phyloP scores from a whole-genome alignment of 2,113 vertebrate genomes.

The Anseranas semipalmata region DNA sequence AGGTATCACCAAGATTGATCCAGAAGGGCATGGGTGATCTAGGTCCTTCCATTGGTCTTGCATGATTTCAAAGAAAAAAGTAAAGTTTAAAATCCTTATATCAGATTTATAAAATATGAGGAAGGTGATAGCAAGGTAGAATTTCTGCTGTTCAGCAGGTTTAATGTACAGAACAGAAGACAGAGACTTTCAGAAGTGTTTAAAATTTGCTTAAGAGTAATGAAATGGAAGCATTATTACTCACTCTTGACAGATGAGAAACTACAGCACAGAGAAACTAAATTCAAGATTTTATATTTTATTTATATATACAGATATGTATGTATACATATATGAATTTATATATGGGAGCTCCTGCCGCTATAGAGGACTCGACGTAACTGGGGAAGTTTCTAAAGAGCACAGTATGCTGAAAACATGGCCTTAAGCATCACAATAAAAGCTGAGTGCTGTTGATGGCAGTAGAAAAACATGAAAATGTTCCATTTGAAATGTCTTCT shows the following conservation, averaged over 20 bases:
- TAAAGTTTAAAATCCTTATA: not conserved
- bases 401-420: constrained; percentile 47
- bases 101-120: not conserved
- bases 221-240: not conserved
- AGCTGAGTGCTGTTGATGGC: constrained; percentile 48
- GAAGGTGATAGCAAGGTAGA: not conserved
- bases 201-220: not conserved
- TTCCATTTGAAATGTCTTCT: constrained; percentile 48
- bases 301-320: not conserved
- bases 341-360: constrained; percentile 16
- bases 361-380: not conserved
- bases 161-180: not conserved
- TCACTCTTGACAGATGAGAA: not conserved
- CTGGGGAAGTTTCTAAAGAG: constrained; percentile 38
- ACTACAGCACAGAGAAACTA: not conserved
- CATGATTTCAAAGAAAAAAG: not conserved
- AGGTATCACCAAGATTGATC: not conserved
- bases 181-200: not conserved
- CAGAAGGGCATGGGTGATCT: not conserved
- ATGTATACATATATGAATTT: not conserved
- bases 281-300: not conserved
- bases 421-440: constrained; percentile 57
- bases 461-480: constrained; percentile 54
- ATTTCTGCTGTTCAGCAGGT: not conserved
- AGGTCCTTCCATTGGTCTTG: not conserved